These are phyloP conservation scores for Plecotus auritus DNA, from an alignment of 2,113 vertebrate species.

Conservation along the genomic window DNA sequence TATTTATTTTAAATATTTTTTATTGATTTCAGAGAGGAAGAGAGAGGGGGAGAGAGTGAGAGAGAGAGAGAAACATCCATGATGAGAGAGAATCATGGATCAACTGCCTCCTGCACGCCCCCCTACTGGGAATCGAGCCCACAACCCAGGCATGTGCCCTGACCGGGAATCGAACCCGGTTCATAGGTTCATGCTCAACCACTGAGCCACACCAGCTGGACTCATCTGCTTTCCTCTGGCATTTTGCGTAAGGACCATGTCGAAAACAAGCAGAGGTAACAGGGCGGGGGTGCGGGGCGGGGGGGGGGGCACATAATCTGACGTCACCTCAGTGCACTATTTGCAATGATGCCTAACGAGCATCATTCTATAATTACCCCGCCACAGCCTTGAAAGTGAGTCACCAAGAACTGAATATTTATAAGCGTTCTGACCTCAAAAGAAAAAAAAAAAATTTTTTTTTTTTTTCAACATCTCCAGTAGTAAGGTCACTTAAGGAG, in stretches of 20 bases:
- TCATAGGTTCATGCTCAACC: too few species aligned
- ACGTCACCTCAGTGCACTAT: conserved; percentile 59
- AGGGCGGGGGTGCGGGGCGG: neutral
- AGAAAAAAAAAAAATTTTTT: conserved; percentile 29
- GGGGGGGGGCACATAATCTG: conserved; percentile 59
- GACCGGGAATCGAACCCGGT: too few species aligned
- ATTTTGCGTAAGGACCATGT: conserved; percentile 65
- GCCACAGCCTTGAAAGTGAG: conserved; percentile 74
- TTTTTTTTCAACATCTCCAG: conserved; percentile 72
- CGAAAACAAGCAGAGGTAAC: neutral
- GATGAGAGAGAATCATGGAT: too few species aligned
- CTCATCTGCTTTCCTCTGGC: conserved; percentile 60
- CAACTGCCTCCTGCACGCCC: too few species aligned
- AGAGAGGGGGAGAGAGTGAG: too few species aligned
- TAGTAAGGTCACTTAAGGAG: conserved; percentile 85
- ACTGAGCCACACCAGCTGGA: too few species aligned
- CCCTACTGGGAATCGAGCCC: too few species aligned
- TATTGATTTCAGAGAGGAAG: too few species aligned
- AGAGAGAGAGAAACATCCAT: too few species aligned
- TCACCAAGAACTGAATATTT: conserved; percentile 81
- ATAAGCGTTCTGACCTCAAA: conserved; percentile 82
- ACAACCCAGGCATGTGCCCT: too few species aligned
- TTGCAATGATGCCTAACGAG: conserved; percentile 77
- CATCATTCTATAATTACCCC: conserved; percentile 78
- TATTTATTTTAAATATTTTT: neutral